Base-by-base conservation (phyloP, 37 sponge, comb jelly and placozoan species). In the Chondrilla cf. caribensis region DNA sequence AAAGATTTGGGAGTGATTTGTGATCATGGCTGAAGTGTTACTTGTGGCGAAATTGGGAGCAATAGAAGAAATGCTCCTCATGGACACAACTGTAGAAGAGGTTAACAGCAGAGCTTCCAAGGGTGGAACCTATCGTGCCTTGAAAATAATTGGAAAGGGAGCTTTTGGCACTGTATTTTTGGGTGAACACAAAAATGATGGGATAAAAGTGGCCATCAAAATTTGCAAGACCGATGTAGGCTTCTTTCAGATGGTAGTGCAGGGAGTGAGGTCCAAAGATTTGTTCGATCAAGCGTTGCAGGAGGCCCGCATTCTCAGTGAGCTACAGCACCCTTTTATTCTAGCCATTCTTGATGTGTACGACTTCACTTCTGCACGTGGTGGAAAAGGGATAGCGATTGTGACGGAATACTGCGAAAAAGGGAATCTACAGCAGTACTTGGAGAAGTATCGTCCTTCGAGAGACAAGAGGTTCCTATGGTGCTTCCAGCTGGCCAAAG, bases 121-220 rank as follows among this genome's bases (percentile, higher is more conserved):
- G n/a, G n/a, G n/a, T n/a, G n/a, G n/a, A n/a, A n/a, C n/a, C n/a
- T n/a, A n/a, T n/a, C n/a, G n/a, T n/a, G n/a, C n/a, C n/a, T n/a
- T n/a, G n/a, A n/a, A n/a, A n/a, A n/a, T n/a, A n/a, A n/a, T 84
- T 15, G 84, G 84, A 24, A 32, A 75, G 58, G 84, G 84, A 21
- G 54, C 64, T 31, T 84, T 84, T 58, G 84, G 84, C 24, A 58
- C 54, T 38, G 84, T 84, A 37, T 33, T 84, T 1, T 26, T 36
- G 40, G 84, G 77, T 38, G 32, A 29, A 36, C 62, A 73, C 36
- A 33, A 33, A 17, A 2, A 1, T 2, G 6, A 32, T 5, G 64
- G 47, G 24, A 24, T 58, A 15, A 19, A 31, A 25, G 84, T 84
- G 35, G 84, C 84, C 47, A 76, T 84, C 43, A 84, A 84, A 43